phyloP scores from a whole-genome alignment of 2,888 invertebrate genomes.

The Melipona beecheii region DNA sequence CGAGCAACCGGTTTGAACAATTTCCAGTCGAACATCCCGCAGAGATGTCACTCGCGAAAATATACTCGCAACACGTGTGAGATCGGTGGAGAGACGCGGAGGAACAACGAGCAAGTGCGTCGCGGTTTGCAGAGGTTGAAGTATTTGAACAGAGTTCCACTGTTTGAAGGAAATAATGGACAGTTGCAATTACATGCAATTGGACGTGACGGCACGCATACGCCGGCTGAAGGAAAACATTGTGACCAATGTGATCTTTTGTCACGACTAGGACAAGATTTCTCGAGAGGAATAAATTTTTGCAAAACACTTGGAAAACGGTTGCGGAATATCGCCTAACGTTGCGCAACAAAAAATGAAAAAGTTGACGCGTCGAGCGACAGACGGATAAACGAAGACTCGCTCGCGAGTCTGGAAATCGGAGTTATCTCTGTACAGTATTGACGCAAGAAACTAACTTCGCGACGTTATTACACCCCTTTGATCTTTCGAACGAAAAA shows the following conservation, averaged over 20 bases:
- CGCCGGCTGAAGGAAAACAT: constrained; percentile 14
- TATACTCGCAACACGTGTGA: too few species aligned
- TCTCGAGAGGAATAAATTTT: not conserved
- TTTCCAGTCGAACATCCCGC: constrained; percentile 32
- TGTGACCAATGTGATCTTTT: not conserved
- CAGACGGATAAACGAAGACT: not conserved
- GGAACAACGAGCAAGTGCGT: not conserved
- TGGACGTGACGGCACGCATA: constrained; percentile 22
- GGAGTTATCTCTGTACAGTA: constrained; percentile 24
- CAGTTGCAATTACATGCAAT: constrained; percentile 43
- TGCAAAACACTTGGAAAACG: not conserved
- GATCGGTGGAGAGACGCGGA: not conserved
- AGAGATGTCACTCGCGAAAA: not conserved
- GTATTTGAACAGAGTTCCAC: constrained; percentile 19
- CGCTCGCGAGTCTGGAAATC: not conserved
- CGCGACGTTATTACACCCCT: constrained; percentile 22
- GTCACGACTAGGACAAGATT: too few species aligned
- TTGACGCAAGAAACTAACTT: constrained; percentile 40
- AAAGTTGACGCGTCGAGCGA: not conserved
- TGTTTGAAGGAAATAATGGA: constrained; percentile 45
- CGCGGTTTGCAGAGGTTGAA: constrained; percentile 13
- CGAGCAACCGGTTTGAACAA: constrained; percentile 11
- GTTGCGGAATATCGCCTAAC: too few species aligned
- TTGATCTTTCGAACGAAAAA: constrained; percentile 54
- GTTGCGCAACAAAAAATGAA: too few species aligned